Conservation (phyloP, 1,140 invertebrate genomes). For the Physella acuta region DNA sequence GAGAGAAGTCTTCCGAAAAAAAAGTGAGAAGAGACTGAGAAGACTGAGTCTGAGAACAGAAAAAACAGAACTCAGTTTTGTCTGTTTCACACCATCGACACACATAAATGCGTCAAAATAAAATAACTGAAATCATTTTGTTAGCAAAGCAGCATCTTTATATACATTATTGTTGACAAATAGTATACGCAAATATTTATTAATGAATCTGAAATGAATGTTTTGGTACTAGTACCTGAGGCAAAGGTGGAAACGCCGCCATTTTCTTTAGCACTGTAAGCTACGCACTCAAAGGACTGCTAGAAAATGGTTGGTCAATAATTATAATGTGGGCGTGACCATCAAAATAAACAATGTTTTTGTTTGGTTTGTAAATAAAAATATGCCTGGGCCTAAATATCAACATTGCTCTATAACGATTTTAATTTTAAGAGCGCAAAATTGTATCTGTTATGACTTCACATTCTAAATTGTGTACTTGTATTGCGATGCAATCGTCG, state of each 20-base stretch:
- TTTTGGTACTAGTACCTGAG: constrained; percentile 15
- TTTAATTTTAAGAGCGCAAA: too few relatives aligned
- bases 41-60: neutral
- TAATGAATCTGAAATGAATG: neutral
- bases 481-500: too few relatives aligned
- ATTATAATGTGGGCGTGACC: too few relatives aligned
- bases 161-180: neutral
- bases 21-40: too few relatives aligned
- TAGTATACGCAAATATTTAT: neutral
- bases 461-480: too few relatives aligned
- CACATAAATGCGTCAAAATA: neutral
- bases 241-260: constrained; percentile 33
- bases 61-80: neutral
- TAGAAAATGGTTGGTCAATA: constrained; percentile 3
- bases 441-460: too few relatives aligned
- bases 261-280: constrained; percentile 13
- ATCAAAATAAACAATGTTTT: too few relatives aligned
- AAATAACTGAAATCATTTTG: neutral
- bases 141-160: neutral
- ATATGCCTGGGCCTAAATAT: too few relatives aligned
- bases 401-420: too few relatives aligned
- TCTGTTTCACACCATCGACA: neutral
- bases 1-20: too few relatives aligned
- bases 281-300: neutral
- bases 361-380: too few relatives aligned